Evolutionary conservation across 2,888 invertebrate genomes (phyloP), one percentile per base, ranked within the genome.

Genomic region (Hydraecia micacea): DNA sequence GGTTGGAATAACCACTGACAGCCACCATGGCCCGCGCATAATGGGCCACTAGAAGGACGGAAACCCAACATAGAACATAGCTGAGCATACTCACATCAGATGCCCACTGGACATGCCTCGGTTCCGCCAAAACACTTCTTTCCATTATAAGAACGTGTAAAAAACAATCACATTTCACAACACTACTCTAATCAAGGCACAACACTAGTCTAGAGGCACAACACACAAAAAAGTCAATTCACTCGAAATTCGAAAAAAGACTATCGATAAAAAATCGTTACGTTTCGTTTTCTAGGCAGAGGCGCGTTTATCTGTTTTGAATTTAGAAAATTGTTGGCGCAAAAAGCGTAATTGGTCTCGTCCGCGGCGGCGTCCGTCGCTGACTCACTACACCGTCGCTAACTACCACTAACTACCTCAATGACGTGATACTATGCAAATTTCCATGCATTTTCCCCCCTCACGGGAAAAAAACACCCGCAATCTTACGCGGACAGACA

Each of bases 61-160:
- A 55, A n/a, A 58, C 55, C 55, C 13, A n/a, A 58, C n/a, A n/a
- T 58, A n/a, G n/a, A 58, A n/a, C n/a, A 32, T 36, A 7, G 25
- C 1, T 52, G 58, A 68, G 28, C 79, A 79, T 91, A 96, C 96
- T 96, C 83, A 97, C 96, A 90, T 96, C 94, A 86, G 96, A 94
- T 90, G 96, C 96, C 96, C 96, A 97, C 85, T 95, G 95, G 84
- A 97, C 95, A 90, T 96, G 96, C 84, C 93, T 94, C 83, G 95
- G 91, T 83, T 92, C 94, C 88, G 96, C 96, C 91, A 96, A 93
- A 92, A 96, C 94, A 94, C 96, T 96, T 92, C 94, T 93, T 93
- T 96, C 96, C 96, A 96, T 97, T 92, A 90, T 95, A 68, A 58
- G 36, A 91, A 86, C 88, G 88, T 85, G 84, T 87, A 91, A 91